Evolutionary conservation across 1,140 invertebrate genomes (phyloP).

Genomic region (Anastatus disparis): DNA sequence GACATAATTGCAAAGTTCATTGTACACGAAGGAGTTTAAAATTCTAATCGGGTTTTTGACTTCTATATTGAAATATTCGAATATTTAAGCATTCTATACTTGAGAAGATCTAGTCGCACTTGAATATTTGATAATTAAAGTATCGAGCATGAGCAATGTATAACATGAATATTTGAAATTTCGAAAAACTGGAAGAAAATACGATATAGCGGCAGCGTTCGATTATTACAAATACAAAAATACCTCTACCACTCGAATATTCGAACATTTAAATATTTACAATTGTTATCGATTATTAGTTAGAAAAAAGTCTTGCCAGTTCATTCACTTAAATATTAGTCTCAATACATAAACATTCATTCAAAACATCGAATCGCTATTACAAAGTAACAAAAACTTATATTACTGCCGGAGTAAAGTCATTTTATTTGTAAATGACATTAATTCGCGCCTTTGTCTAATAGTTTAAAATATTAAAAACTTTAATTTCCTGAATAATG

Average conservation of each 20-base stretch:
- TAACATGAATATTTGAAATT: not conserved
- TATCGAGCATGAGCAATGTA: not conserved
- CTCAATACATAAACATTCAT: not conserved
- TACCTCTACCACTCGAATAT: slow-evolving; percentile 25
- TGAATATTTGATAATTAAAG: slow-evolving; percentile 23
- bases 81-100: slow-evolving; percentile 16
- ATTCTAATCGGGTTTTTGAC: not conserved
- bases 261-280: slow-evolving; percentile 28
- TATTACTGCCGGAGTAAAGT: too few species aligned
- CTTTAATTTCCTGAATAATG: too few species aligned
- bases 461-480: too few species aligned
- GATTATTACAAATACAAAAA: slow-evolving; percentile 11
- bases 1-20: not conserved
- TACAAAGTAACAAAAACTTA: too few species aligned
- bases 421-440: too few species aligned
- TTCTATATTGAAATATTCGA: slow-evolving; percentile 23
- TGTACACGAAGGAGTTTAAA: not conserved
- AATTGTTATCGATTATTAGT: not conserved
- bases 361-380: too few species aligned
- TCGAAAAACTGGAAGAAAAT: slow-evolving; percentile 30
- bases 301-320: slow-evolving; percentile 14
- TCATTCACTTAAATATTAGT: not conserved
- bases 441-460: too few species aligned
- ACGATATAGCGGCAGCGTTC: slow-evolving; percentile 10
- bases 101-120: not conserved